Evolutionary conservation across 2,113 vertebrate genomes (phyloP).

Genomic region (Accipiter virgatus): DNA sequence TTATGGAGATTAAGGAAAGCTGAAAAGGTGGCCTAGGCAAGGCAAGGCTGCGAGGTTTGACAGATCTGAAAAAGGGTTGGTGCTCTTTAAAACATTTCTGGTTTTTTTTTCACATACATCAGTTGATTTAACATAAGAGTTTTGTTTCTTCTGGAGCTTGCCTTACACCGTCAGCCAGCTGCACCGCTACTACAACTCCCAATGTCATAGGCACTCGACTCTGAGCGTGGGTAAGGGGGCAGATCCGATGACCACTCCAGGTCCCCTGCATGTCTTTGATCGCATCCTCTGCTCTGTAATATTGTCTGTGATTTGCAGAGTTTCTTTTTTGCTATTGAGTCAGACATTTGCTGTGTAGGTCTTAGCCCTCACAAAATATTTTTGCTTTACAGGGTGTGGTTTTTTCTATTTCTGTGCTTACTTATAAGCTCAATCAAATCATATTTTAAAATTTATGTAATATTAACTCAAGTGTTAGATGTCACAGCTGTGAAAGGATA

Average conservation of each 20-base stretch:
- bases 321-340: neutral
- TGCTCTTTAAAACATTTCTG: neutral
- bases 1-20: neutral
- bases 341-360: neutral
- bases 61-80: neutral
- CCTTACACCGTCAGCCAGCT: neutral
- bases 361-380: neutral
- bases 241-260: neutral
- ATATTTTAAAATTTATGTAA: neutral
- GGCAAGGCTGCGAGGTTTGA: neutral
- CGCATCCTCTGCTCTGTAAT: neutral
- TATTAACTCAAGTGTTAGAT: neutral
- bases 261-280: neutral
- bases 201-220: neutral
- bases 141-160: neutral
- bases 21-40: neutral
- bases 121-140: neutral
- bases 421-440: neutral
- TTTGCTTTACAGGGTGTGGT: neutral
- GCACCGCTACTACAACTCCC: neutral
- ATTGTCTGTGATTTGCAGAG: neutral
- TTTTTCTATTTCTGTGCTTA: neutral
- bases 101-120: neutral
- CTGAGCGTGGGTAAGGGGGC: neutral
- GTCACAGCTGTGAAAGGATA: neutral